phyloP scores from a whole-genome alignment of 2,888 invertebrate species.

The Kuschelorhynchus macadamiae region DNA sequence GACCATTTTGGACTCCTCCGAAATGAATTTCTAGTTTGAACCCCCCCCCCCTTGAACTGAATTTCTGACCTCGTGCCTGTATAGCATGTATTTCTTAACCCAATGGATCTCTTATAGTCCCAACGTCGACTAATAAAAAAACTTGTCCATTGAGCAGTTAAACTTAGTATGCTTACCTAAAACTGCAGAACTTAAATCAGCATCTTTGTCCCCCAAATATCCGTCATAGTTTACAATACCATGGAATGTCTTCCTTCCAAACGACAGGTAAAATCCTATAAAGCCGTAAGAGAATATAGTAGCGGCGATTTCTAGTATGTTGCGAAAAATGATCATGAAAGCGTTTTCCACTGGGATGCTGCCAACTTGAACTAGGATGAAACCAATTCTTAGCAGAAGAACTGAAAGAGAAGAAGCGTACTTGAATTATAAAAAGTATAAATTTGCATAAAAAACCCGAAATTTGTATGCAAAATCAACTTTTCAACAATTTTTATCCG shows the following conservation, averaged over 20 bases:
- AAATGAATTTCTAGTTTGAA: too few relatives aligned
- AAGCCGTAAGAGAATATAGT: conserved; percentile 60
- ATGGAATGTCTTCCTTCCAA: conserved; percentile 58
- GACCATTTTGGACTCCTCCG: too few relatives aligned
- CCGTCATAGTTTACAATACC: conserved; percentile 55
- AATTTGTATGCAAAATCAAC: too few relatives aligned
- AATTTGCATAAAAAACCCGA: too few relatives aligned
- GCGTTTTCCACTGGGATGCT: conserved; percentile 64
- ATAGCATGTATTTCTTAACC: too few relatives aligned
- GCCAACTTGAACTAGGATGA: conserved; percentile 62
- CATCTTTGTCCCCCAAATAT: conserved; percentile 40
- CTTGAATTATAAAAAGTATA: too few relatives aligned
- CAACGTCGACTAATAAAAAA: too few relatives aligned
- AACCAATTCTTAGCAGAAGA: conserved; percentile 56
- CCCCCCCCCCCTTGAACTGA: too few relatives aligned
- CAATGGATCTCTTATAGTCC: too few relatives aligned
- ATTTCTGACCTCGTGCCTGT: too few relatives aligned
- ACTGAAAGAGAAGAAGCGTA: too few relatives aligned
- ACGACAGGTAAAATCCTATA: conserved; percentile 62
- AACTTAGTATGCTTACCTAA: conserved; percentile 24
- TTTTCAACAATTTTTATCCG: too few relatives aligned
- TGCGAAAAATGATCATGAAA: conserved; percentile 64
- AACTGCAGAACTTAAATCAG: conserved; percentile 37
- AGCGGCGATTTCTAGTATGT: conserved; percentile 63
- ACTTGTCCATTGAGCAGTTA: conserved; percentile 62